Percentiles rank a stretch among this genome's conserved stretches.
Evolutionary conservation across 2,888 invertebrate species (phyloP).

Genomic region (Microdon myrmicae): DNA sequence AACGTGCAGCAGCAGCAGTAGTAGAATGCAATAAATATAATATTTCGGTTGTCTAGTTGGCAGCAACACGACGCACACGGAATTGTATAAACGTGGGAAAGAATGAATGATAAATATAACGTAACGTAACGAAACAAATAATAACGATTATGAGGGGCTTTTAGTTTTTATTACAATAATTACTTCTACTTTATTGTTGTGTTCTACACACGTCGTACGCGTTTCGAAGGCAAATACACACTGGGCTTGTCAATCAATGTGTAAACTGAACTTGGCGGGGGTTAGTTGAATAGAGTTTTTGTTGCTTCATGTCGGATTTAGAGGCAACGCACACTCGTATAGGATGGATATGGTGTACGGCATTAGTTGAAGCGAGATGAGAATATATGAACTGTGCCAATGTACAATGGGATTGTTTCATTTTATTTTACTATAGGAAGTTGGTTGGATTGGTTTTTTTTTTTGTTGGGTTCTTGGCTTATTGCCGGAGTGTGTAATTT

Average conservation of each 20-base stretch:
- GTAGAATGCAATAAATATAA: conserved; percentile 43
- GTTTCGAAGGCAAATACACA: conserved; percentile 69
- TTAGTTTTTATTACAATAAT: conserved; percentile 53
- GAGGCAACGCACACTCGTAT: conserved; percentile 28
- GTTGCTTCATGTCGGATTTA: conserved; percentile 39
- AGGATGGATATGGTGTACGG: conserved; percentile 12
- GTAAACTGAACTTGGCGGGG: conserved; percentile 63
- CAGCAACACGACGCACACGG: too few species aligned
- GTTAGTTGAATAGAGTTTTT: conserved; percentile 55
- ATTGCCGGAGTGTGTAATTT: too few species aligned
- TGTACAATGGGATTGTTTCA: not conserved
- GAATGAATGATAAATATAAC: conserved; percentile 17
- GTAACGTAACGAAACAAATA: conserved; percentile 46
- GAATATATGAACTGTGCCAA: not conserved
- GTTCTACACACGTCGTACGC: conserved; percentile 66
- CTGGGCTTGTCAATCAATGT: conserved; percentile 67
- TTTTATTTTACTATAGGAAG: too few species aligned
- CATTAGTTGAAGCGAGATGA: conserved; percentile 15
- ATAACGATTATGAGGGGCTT: conserved; percentile 52
- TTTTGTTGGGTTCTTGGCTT: too few species aligned
- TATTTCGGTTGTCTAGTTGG: too few species aligned
- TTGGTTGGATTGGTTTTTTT: conserved; percentile 7
- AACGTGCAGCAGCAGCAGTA: too few species aligned
- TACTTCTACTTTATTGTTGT: conserved; percentile 52
- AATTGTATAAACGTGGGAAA: too few species aligned